Evolutionary conservation across 1,140 invertebrate genomes (phyloP).

Genomic region (Sitobion miscanthi): DNA sequence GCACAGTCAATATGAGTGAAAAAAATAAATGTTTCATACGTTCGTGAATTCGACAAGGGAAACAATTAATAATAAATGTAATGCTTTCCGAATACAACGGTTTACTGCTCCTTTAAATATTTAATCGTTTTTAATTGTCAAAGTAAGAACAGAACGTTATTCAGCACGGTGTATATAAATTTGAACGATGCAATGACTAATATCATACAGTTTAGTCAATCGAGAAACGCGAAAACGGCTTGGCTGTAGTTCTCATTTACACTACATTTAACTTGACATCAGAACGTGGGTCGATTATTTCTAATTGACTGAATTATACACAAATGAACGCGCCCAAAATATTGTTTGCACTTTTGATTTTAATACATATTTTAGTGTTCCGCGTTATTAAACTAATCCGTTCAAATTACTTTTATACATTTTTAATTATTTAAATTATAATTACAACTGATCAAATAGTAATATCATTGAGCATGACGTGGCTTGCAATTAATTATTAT

Average conservation of each 20-base stretch:
- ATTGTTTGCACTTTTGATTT: conserved; percentile 25
- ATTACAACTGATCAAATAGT: neutral
- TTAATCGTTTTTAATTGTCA: neutral
- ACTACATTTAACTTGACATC: conserved; percentile 29
- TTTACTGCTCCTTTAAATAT: neutral
- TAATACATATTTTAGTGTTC: neutral
- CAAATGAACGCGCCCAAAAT: neutral
- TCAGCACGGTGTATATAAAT: neutral
- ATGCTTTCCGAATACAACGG: neutral
- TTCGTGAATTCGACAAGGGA: neutral
- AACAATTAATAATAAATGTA: neutral
- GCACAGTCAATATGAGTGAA: neutral
- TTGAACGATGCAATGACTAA: neutral
- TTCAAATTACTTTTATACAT: neutral
- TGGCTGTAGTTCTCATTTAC: neutral
- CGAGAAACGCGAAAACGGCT: neutral
- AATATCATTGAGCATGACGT: neutral
- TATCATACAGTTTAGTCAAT: neutral
- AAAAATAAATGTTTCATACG: neutral
- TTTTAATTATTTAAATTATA: neutral
- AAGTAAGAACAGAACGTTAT: neutral
- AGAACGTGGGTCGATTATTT: neutral
- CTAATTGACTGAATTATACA: conserved; percentile 2
- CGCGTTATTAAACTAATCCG: conserved; percentile 13
- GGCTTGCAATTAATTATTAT: neutral